phyloP scores from a whole-genome alignment of 53 echinoderm and acorn worm species.

The Holothuria leucospilota region DNA sequence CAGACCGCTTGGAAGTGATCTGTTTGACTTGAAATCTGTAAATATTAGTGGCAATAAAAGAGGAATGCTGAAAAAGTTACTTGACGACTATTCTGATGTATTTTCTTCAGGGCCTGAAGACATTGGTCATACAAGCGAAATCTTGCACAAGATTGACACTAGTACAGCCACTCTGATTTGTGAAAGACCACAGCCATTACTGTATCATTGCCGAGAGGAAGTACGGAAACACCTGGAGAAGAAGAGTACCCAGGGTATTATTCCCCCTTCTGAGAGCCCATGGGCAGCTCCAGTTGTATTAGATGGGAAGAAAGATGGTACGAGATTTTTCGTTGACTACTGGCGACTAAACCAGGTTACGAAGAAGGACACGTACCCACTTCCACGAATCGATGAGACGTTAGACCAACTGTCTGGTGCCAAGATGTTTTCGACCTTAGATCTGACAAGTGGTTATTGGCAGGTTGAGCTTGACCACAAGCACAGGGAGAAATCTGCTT shows the following conservation, averaged over 20 bases:
- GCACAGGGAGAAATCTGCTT: background rate
- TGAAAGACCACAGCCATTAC: background rate
- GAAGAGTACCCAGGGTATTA: background rate
- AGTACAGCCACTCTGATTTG: background rate
- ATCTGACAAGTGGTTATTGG: background rate
- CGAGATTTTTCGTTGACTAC: background rate
- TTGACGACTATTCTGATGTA: background rate
- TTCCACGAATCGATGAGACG: background rate
- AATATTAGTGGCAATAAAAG: background rate
- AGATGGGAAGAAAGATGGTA: background rate
- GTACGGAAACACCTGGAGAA: background rate
- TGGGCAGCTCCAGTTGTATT: background rate
- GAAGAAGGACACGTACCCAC: background rate
- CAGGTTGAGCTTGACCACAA: background rate
- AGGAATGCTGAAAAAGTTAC: background rate
- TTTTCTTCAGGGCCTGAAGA: background rate
- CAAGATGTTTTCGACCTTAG: background rate
- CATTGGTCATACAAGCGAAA: background rate
- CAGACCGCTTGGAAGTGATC: background rate
- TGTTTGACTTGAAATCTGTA: background rate
- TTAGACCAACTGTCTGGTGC: background rate
- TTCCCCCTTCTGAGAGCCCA: background rate
- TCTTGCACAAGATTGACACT: background rate
- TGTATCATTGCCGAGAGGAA: background rate
- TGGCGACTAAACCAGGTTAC: background rate